These are phyloP conservation scores for Phengaris arion DNA, from an alignment of 2,888 invertebrate genomes.

Conservation along the genomic window DNA sequence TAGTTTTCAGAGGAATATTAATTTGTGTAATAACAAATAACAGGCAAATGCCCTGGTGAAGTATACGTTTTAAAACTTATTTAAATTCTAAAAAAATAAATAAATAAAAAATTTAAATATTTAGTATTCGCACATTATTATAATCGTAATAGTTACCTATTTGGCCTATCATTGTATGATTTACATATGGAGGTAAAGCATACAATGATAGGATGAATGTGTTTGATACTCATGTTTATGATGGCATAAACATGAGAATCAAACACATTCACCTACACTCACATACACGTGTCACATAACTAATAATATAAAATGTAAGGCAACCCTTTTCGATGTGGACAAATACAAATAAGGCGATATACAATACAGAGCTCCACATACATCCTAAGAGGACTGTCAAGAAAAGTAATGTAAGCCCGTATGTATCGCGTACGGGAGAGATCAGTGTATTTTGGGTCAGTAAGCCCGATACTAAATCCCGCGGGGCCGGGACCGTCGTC, in stretches of 20 bases:
- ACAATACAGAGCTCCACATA: constrained; percentile 48
- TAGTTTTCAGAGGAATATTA: too few relatives aligned
- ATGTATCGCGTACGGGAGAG: constrained; percentile 39
- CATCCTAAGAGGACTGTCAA: constrained; percentile 43
- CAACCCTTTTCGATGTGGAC: constrained; percentile 11
- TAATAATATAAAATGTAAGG: background rate
- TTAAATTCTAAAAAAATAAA: too few relatives aligned
- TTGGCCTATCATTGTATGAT: too few relatives aligned
- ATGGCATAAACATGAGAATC: background rate
- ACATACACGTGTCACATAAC: background rate
- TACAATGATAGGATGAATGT: too few relatives aligned
- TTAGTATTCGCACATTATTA: too few relatives aligned
- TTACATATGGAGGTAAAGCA: too few relatives aligned
- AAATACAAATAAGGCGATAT: constrained; percentile 14
- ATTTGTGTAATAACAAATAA: too few relatives aligned
- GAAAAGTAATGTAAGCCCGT: constrained; percentile 40
- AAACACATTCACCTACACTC: background rate
- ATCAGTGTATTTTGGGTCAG: constrained; percentile 44
- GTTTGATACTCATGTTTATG: too few relatives aligned
- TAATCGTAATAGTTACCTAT: too few relatives aligned
- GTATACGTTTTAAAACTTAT: too few relatives aligned
- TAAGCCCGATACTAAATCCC: constrained; percentile 56
- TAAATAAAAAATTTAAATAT: too few relatives aligned
- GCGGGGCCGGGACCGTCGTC: constrained; percentile 60
- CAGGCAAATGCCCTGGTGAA: too few relatives aligned